Evolutionary conservation across 2,113 vertebrate genomes (phyloP), one percentile per base, ranked within the genome.

Genomic region (Cephalopholis sonnerati): DNA sequence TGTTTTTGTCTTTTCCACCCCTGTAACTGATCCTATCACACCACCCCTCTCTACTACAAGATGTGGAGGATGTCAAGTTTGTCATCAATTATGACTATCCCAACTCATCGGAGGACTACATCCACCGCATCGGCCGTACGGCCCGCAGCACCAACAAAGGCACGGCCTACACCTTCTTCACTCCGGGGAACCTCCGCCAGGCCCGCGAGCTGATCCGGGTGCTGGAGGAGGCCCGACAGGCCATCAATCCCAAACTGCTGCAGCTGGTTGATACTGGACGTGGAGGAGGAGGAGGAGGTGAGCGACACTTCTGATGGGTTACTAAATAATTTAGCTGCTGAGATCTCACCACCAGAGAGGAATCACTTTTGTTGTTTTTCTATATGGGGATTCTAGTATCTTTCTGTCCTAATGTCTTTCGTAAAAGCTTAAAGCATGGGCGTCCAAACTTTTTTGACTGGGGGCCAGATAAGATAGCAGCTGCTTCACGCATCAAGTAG

Each of bases 61-160:
- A 99, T 2, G 98, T 99, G 96, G 98, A 99, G 94, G 98, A 99
- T 75, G 96, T 99, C 88, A 99, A 99, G 95, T 99, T 99, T 95
- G 98, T 99, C 93, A 99, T 99, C 96, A 99, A 99, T 90, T 99
- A 99, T 87, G 98, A 99, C 95, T 99, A 99, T 90, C 98, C 98
- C 84, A 99, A 98, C 96, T 99, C 97, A 71, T 99, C 98, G 0
- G 98, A 99, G 93, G 98, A 99, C 93, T 99, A 99, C 0, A 98
- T 99, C 91, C 98, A 99, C 82, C 97, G 98, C 1, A 99, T 99
- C 70, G 98, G 98, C 67, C 97, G 98, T 55, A 99, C 98, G 0
- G 98, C 97, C 29, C 97, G 98, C 63, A 99, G 98, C 93, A 99
- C 96, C 94, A 99, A 99, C 95, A 99, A 98, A 92, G 98, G 98